A percentile compares a stretch with the other conserved stretches of the same genome.
These are phyloP conservation scores for Rhopalosiphum nymphaeae DNA, from an alignment of 2,888 invertebrate species.

Conservation along the genomic window DNA sequence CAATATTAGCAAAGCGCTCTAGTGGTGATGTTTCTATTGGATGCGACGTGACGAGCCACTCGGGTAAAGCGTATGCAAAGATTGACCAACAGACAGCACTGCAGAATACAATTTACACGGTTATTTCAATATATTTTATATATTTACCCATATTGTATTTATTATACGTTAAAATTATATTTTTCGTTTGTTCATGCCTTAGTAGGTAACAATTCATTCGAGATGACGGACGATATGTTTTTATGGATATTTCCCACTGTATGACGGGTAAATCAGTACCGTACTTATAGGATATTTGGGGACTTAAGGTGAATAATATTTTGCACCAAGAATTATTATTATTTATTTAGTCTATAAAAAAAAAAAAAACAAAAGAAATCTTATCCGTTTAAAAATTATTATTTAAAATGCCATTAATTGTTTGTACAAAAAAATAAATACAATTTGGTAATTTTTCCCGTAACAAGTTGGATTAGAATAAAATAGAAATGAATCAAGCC, in stretches of 20 bases:
- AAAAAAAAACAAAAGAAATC: background rate
- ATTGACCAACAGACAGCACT: background rate
- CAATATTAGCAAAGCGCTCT: background rate
- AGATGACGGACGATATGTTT: background rate
- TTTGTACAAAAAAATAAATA: background rate
- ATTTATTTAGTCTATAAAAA: background rate
- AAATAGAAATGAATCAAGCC: background rate
- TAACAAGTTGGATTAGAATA: background rate
- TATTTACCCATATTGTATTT: background rate
- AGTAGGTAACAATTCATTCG: background rate
- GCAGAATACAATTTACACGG: background rate
- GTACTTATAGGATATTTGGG: background rate
- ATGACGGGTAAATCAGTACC: background rate
- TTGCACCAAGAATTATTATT: background rate
- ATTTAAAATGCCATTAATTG: background rate
- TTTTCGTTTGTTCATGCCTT: background rate
- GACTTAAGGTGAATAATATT: background rate
- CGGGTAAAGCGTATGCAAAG: background rate
- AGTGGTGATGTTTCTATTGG: background rate
- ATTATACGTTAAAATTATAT: no score
- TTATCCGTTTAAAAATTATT: background rate
- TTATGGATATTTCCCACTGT: background rate
- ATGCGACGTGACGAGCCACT: background rate
- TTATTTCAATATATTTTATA: background rate
- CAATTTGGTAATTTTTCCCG: background rate